Conservation (phyloP, 2,888 invertebrate genomes). For the Tenodera sinensis region DNA sequence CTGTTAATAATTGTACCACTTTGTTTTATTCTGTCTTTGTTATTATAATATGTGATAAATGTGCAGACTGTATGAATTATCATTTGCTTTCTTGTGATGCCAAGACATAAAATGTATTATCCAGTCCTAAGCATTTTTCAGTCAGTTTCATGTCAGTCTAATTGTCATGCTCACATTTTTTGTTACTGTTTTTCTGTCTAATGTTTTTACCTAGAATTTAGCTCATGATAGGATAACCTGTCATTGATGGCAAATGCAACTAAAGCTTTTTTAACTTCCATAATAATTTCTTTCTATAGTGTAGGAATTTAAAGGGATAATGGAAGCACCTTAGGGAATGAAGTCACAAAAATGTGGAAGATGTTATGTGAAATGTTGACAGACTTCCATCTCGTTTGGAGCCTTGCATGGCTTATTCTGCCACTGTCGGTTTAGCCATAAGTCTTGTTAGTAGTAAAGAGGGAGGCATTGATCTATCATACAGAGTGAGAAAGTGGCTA, state of each 20-base stretch:
- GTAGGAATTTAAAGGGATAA: not conserved
- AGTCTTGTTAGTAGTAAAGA: not conserved
- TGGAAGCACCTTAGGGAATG: constrained; percentile 3
- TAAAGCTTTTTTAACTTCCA: constrained; percentile 1
- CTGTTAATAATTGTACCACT: not conserved
- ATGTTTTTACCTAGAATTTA: not conserved
- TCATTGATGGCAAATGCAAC: not conserved
- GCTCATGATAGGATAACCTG: not conserved
- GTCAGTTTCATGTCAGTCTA: not conserved
- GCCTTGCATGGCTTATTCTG: constrained; percentile 13
- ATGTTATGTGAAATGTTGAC: not conserved
- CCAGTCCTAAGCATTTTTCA: constrained; percentile 10
- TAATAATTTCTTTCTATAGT: not conserved
- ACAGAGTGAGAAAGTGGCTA: not conserved
- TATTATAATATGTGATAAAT: not conserved
- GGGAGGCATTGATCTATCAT: not conserved
- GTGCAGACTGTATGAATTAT: not conserved
- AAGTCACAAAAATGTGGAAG: not conserved
- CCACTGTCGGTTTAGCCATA: not conserved
- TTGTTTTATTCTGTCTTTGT: not conserved
- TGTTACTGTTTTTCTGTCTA: not conserved
- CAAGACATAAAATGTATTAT: not conserved
- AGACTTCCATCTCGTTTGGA: not conserved
- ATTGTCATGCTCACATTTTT: not conserved
- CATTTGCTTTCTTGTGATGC: constrained; percentile 11